Conservation (phyloP, 2,113 vertebrate genomes). For the Dasyprocta punctata region DNA sequence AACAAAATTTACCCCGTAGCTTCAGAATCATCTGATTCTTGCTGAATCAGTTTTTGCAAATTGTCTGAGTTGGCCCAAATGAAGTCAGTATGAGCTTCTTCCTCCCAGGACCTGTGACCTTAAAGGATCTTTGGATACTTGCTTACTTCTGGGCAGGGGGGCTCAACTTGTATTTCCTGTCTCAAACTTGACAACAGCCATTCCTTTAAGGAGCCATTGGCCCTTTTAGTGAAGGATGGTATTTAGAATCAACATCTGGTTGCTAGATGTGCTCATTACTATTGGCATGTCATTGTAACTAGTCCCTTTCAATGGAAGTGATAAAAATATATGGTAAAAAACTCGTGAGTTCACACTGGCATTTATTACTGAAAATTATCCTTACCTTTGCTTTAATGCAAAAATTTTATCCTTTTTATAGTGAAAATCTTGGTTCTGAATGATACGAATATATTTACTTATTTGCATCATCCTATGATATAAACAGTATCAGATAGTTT, state of each 20-base stretch:
- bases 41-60: background rate
- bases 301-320: background rate
- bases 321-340: background rate
- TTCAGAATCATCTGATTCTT: background rate
- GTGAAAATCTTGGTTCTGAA: background rate
- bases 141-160: background rate
- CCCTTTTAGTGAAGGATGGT: background rate
- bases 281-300: background rate
- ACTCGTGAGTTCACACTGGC: background rate
- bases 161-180: background rate
- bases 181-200: background rate
- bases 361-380: constrained; percentile 24
- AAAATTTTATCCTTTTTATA: background rate
- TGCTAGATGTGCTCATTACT: background rate
- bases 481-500: background rate
- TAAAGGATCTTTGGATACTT: background rate
- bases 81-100: background rate
- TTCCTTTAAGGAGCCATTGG: background rate
- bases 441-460: background rate
- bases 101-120: background rate
- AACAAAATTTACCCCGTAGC: background rate
- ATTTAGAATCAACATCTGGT: background rate
- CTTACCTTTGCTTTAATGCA: background rate
- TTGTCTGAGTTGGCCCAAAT: background rate
- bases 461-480: background rate